Evolutionary conservation across 53 echinoderm and acorn worm genomes (phyloP), one percentile per base, ranked within the genome.

Genomic region (Holothuria leucospilota): DNA sequence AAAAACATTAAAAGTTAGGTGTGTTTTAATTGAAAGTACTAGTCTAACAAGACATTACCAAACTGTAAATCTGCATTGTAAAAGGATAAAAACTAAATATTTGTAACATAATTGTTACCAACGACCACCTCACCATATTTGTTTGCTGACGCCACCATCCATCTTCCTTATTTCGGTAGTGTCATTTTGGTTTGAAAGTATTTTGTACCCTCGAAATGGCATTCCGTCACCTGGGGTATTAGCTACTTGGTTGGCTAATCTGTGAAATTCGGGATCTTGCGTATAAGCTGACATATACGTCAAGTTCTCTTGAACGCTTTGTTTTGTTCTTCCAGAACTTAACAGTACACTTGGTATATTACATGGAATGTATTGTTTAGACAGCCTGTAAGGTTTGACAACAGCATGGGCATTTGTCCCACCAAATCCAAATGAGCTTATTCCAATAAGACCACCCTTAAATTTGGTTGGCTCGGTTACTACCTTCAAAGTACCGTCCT

Each of bases 401-500:
- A 34, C 34, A 34, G 3, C 3, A 34, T 34, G 34, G 1, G 34
- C 34, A 34, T 34, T 34, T 34, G 34, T 34, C 3, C 34, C 34
- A 34, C 34, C 34, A 34, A 34, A 34, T 34, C 34, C 34, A 34
- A 34, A 34, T 34, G 34, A 34, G 34, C 34, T 94, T 66, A 94
- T 51, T 2, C 94, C 94, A 21, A 94, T 90, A 26, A 89, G 87
- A 24, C 92, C 92, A n/a, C 89, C 92, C 0, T 77, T 59, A 68
- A 87, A 94, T 13, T 77, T 46, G 2, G 90, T 90, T n/a, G 92
- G 85, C 63, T 94, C 94, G n/a, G 82, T 82, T 6, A 94, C 77
- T 20, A 94, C 94, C 78, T 92, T 34, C 34, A 34, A 34, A 34
- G 34, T 34, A 34, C 34, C 34, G 3, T 34, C 34, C 34, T 34